Conservation (phyloP, 1,140 invertebrate species). For the Drosophila burlai region DNA sequence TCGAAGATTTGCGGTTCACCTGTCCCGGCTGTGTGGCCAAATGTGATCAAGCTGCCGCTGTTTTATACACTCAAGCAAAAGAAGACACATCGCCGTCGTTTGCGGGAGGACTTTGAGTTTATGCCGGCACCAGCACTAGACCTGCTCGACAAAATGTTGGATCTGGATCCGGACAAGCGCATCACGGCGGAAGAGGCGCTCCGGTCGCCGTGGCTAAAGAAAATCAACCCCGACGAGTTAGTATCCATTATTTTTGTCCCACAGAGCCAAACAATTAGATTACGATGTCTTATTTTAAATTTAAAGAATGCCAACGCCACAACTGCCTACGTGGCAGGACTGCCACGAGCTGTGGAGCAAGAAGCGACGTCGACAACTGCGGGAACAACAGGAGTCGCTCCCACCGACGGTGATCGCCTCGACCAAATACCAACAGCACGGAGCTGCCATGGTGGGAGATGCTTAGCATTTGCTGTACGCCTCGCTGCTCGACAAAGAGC, state of each 20-base stretch:
- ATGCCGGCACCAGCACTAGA: conserved; percentile 96
- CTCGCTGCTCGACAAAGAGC: conserved; percentile 63
- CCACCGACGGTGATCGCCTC: conserved; percentile 67
- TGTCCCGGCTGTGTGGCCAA: conserved; percentile 98
- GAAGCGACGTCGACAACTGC: conserved; percentile 92
- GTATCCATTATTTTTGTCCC: conserved; percentile 80
- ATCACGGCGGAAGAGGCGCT: conserved; percentile 98
- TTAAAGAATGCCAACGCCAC: conserved; percentile 91
- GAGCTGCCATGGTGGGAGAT: conserved; percentile 71
- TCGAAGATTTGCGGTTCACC: conserved; percentile 98
- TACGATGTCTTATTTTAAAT: conserved; percentile 41
- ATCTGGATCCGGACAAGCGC: conserved; percentile 96
- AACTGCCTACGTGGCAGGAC: conserved; percentile 98
- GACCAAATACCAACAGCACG: conserved; percentile 87
- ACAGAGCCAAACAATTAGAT: conserved; percentile 14
- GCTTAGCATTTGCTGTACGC: conserved; percentile 76
- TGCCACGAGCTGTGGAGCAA: conserved; percentile 99
- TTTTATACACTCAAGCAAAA: conserved; percentile 97
- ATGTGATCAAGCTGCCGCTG: conserved; percentile 96
- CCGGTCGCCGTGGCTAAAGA: conserved; percentile 96
- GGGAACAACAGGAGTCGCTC: conserved; percentile 87
- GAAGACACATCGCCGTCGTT: conserved; percentile 93
- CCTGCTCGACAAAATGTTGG: conserved; percentile 98
- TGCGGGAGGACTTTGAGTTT: conserved; percentile 97
- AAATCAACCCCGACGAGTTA: conserved; percentile 95